Evolutionary conservation across 2,113 vertebrate genomes (phyloP), one percentile per base, ranked within the genome.

Genomic region (Callionymus lyra): DNA sequence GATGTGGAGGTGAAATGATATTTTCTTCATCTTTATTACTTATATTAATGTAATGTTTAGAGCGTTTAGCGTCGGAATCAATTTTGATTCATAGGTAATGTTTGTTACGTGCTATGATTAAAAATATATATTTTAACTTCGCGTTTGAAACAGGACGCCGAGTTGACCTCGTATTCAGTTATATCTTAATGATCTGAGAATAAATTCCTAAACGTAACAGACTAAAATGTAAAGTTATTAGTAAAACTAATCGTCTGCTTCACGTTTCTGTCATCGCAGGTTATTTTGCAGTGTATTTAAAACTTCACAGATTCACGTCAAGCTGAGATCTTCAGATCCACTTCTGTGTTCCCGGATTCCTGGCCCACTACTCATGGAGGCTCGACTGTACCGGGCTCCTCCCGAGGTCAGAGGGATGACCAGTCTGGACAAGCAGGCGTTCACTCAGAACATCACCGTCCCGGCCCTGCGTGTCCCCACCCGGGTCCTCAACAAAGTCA

Each of bases 381-480:
- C 83, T n/a, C 61, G 68, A 45, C 67, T 87, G 2, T 93, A 88
- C 63, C 67, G 41, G 0, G 84, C 88, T 1, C 85, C 86, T 52
- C 65, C 87, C 2, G 38, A 68, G 21, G 91, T 96, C 32, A 84
- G 91, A 44, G 95, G 95, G 32, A 97, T 99, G 91, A 94, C 84
- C n/a, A 31, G 51, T 4, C 87, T 99, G 14, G 65, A 96, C 63
- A 86, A 84, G 56, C 81, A 85, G 3, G 91, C 89, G 56, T 99
- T 99, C 80, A 84, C 74, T 56, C 93, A 81, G 70, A 86, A 70
- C 2, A 53, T 99, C 11, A 73, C 59, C 6, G 80, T 98, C 46
- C 94, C 94, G 6, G 89, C 86, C 34, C 70, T 99, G 15, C 86
- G 85, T 51, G 85, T 91, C 31, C 89, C 73, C 33, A 93, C 84